Conservation (phyloP, 2,797 vertebrate species). For the Phalanger gymnotis region DNA sequence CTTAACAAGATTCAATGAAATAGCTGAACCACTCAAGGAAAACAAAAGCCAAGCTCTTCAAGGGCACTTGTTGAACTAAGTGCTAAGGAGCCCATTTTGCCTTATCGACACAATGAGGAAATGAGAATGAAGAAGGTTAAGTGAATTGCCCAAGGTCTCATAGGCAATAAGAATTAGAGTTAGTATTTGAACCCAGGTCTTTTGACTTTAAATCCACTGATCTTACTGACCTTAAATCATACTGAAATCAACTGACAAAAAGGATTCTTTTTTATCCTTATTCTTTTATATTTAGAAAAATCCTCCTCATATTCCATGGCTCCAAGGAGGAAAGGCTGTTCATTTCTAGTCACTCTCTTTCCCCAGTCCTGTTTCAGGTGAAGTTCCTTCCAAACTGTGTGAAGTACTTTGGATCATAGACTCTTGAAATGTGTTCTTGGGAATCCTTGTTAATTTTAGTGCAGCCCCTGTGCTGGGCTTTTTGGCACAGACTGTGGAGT, state of each 20-base stretch:
- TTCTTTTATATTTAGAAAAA: constrained; percentile 14
- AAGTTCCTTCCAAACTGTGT: constrained; percentile 7
- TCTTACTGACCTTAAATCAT: constrained; percentile 21
- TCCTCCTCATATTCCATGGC: constrained; percentile 14
- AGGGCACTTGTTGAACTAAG: too few species aligned
- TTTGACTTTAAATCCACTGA: background rate
- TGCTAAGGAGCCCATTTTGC: too few species aligned
- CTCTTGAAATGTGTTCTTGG: background rate
- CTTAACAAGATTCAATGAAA: too few species aligned
- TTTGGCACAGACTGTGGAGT: background rate
- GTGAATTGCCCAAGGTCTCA: background rate
- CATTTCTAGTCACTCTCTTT: background rate
- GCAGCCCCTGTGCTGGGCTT: background rate
- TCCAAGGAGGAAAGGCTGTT: background rate
- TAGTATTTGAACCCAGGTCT: background rate
- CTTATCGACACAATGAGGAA: too few species aligned
- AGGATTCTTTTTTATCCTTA: background rate
- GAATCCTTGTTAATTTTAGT: constrained; percentile 14
- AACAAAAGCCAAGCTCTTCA: too few species aligned
- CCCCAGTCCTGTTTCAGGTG: background rate
- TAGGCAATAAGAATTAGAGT: background rate
- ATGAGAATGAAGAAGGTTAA: background rate
- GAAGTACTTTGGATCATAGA: background rate
- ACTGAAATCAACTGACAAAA: background rate
- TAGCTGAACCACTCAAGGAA: too few species aligned